Percentiles rank a stretch among this genome's conserved stretches.
phyloP scores from a whole-genome alignment of 2,113 vertebrate species.

The Tenrec ecaudatus region DNA sequence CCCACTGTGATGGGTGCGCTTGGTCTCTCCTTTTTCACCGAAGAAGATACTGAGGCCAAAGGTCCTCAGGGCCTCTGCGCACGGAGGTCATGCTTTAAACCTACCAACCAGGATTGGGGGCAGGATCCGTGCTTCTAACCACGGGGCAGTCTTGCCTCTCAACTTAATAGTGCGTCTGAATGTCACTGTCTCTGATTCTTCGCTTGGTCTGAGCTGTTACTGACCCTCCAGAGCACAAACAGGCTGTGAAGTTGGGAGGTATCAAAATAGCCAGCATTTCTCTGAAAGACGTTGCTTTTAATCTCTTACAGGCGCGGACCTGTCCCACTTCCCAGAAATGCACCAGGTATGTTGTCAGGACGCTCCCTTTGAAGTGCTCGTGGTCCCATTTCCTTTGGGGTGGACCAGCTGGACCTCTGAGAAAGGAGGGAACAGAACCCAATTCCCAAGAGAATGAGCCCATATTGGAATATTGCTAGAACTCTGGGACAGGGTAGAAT shows the following conservation, averaged over 20 bases:
- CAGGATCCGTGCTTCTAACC: background rate
- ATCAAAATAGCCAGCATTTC: constrained; percentile 4
- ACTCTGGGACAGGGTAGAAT: background rate
- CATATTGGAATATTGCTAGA: background rate
- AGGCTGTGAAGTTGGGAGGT: background rate
- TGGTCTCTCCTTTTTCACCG: background rate
- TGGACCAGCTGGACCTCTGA: constrained; percentile 10
- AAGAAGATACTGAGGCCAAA: background rate
- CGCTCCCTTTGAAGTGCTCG: constrained; percentile 5
- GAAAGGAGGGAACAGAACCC: background rate
- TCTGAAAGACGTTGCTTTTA: constrained; percentile 61
- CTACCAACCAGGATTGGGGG: background rate
- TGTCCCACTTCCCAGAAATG: constrained; percentile 84
- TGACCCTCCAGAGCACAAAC: constrained; percentile 5
- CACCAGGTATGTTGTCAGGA: constrained; percentile 78
- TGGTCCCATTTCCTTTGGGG: constrained; percentile 17
- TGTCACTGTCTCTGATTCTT: background rate
- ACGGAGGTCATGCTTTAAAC: background rate
- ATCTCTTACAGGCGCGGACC: constrained; percentile 90
- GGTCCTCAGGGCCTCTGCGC: background rate
- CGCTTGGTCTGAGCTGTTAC: background rate
- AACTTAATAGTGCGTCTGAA: background rate
- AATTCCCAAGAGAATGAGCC: background rate
- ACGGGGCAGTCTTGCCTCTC: accelerated
- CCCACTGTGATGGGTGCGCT: background rate